These are phyloP conservation scores for Oithona nana DNA, from an alignment of 2,888 invertebrate species.

Conservation along the genomic window DNA sequence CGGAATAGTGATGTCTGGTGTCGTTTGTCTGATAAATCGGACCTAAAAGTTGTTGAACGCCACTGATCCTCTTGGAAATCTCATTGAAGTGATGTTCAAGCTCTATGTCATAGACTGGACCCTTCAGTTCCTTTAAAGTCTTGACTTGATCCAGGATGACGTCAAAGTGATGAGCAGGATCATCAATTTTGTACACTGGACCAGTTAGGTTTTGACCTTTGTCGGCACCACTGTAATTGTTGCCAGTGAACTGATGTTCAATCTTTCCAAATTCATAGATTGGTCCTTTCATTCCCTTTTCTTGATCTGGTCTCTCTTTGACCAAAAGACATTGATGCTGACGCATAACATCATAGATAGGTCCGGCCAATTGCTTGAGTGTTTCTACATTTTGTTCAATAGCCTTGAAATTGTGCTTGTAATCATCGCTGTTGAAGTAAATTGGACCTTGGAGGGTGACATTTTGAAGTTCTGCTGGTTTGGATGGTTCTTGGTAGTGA, in stretches of 20 bases:
- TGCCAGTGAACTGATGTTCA: constrained; percentile 7
- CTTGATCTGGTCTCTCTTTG: not conserved
- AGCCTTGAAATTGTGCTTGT: constrained; percentile 15
- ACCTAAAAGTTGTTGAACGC: not conserved
- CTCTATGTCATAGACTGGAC: constrained; percentile 15
- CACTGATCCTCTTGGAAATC: not conserved
- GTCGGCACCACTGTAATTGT: not conserved
- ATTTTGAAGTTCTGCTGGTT: not conserved
- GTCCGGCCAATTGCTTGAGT: constrained; percentile 7
- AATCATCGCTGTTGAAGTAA: not conserved
- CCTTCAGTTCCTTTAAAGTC: constrained; percentile 2
- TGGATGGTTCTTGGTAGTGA: constrained; percentile 2
- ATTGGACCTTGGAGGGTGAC: constrained; percentile 11
- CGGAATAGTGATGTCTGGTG: constrained; percentile 2
- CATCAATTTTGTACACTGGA: constrained; percentile 11
- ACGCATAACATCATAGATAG: constrained; percentile 11
- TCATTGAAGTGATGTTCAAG: constrained; percentile 12
- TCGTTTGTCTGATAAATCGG: constrained; percentile 3
- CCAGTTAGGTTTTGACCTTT: constrained; percentile 2
- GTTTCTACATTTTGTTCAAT: constrained; percentile 5
- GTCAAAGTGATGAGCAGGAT: constrained; percentile 12
- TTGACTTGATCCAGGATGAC: constrained; percentile 4
- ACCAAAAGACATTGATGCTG: not conserved
- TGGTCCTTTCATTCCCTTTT: not conserved
- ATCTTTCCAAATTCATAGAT: constrained; percentile 12